Base-by-base conservation (phyloP, 2,888 invertebrate genomes). In the Drosophila koepferae region DNA sequence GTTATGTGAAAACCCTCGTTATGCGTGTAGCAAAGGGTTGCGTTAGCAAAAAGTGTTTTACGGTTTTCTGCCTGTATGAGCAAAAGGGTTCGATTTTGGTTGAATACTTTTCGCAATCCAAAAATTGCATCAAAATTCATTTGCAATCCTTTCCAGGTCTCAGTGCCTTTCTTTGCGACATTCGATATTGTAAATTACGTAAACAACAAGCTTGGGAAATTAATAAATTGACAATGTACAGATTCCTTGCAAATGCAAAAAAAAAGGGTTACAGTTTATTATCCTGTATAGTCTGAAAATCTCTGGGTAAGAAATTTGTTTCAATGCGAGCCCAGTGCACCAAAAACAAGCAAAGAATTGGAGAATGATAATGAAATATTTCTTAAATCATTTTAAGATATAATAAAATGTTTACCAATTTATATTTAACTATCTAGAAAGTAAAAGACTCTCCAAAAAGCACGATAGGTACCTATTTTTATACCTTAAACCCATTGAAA, bases 181-280 rank as follows among this genome's bases (percentile, higher is more conserved):
- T 89, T 82, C 63, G 86, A 89, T 87, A 85, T 77, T 70, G 81
- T 74, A 80, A 89, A 89, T 87, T 89, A 86, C 77, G 75, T 80
- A 82, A 89, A 80, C 84, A 89, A 66, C 62, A 61, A 62, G 71
- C 81, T 73, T 89, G 89, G 84, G 88, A 87, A 87, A 85, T 89
- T 81, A 76, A 77, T 78, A 87, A 86, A 81, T 81, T 87, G 69
- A 36, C 56, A 48, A 69, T 74, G 65, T 23, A 36, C 34, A 20
- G 49, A 36, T 59, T 44, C 59, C 54, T 65, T 48, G 55, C 43
- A 28, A 59, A 40, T 23, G 5, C 28, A 44, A 2, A 3, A 41
- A 4, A 41, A 69, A 86, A 84, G 87, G 87, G 86, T 81, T 89
- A 64, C 48, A 63, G 58, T 63, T 48, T 61, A 49, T 38, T 63